Percentiles rank a stretch among this genome's conserved stretches.
These are phyloP conservation scores for Notodonta dromedarius DNA, from an alignment of 2,888 invertebrate species.

Conservation along the genomic window DNA sequence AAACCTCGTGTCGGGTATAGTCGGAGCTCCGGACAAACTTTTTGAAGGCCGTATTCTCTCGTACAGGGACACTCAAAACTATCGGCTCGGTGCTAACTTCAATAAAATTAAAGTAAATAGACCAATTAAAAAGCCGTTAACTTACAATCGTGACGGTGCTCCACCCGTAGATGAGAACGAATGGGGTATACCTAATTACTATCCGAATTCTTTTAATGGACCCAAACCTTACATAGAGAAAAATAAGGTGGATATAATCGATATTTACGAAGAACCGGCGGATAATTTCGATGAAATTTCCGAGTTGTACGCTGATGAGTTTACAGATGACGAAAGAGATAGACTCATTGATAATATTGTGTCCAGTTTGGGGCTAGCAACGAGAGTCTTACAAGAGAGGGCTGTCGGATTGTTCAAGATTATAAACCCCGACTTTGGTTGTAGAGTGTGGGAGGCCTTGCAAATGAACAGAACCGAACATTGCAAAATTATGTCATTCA, in stretches of 20 bases:
- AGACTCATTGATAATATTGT: slow-evolving; percentile 1
- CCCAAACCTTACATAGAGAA: not conserved
- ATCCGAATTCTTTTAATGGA: not conserved
- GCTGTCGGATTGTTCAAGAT: slow-evolving; percentile 64
- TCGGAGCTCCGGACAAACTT: not conserved
- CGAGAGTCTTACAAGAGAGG: not conserved
- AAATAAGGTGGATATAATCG: not conserved
- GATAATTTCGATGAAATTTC: not conserved
- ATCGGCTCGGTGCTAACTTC: not conserved
- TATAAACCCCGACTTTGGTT: slow-evolving; percentile 91
- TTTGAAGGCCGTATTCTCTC: not conserved
- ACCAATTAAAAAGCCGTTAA: not conserved
- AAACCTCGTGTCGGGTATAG: slow-evolving; percentile 94
- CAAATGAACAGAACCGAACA: slow-evolving; percentile 28
- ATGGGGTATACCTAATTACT: not conserved
- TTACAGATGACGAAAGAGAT: not conserved
- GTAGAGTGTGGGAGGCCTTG: slow-evolving; percentile 50
- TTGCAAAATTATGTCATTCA: no score
- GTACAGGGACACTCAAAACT: not conserved
- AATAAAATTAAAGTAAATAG: not conserved
- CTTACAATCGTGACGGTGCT: not conserved
- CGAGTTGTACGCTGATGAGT: not conserved
- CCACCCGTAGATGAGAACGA: not conserved
- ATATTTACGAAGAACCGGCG: not conserved
- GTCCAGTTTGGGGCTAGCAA: not conserved